Percentiles rank a stretch among this genome's conserved stretches.
Evolutionary conservation across 2,797 vertebrate genomes (phyloP).

Genomic region (Microhierax caerulescens): DNA sequence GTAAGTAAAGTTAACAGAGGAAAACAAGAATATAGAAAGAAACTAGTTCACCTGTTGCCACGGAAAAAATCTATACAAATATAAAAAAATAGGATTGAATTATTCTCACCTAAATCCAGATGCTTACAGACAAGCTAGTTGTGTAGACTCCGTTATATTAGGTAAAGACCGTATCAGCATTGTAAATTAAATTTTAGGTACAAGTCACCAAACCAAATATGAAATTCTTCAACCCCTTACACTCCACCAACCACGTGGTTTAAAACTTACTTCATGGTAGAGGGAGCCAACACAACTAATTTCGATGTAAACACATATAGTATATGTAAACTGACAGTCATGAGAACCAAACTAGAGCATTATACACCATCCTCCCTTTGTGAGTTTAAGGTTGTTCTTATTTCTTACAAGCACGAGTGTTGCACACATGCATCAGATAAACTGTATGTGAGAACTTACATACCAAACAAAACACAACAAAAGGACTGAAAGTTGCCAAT

Average conservation of each 20-base stretch:
- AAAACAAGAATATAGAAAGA: neutral
- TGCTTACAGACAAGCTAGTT: neutral
- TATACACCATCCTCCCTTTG: neutral
- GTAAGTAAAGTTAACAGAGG: neutral
- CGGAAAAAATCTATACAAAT: neutral
- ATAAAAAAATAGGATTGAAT: neutral
- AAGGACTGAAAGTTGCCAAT: neutral
- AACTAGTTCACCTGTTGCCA: neutral
- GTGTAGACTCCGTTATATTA: neutral
- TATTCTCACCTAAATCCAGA: neutral
- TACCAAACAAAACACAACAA: neutral
- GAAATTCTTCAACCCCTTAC: neutral
- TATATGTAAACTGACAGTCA: neutral
- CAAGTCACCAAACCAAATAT: neutral
- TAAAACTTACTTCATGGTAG: neutral
- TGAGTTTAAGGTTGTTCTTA: neutral
- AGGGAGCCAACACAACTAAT: rapidly evolving
- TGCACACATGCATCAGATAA: neutral
- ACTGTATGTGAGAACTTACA: neutral
- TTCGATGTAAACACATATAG: neutral
- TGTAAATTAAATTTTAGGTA: neutral
- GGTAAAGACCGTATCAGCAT: neutral
- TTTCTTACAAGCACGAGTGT: neutral
- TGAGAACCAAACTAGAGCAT: neutral
- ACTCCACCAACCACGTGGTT: neutral